Conservation (phyloP, 2,113 vertebrate species). For the Atherinomorus stipes region DNA sequence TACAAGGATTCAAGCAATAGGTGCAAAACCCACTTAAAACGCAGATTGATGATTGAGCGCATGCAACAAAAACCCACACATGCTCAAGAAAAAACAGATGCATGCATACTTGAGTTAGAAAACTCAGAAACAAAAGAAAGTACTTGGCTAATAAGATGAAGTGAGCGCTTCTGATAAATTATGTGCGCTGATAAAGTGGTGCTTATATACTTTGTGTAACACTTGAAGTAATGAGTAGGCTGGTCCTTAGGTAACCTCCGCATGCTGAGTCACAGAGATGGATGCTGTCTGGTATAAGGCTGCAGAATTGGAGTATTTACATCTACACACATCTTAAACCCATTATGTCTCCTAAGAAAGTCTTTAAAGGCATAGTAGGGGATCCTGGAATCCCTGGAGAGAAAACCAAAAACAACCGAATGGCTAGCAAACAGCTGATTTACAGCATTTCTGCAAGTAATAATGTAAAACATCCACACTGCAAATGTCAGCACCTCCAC, state of each 20-base stretch:
- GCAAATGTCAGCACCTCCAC: too few relatives aligned
- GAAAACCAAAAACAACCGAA: too few relatives aligned
- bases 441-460: too few relatives aligned
- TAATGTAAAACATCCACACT: too few relatives aligned
- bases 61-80: neutral
- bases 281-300: constrained; percentile 38
- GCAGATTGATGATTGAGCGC: neutral
- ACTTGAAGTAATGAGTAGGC: constrained; percentile 81
- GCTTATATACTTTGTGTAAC: constrained; percentile 70
- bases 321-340: too few relatives aligned
- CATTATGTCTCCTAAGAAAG: too few relatives aligned
- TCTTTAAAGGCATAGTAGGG: too few relatives aligned
- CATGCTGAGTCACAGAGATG: constrained; percentile 67
- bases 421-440: too few relatives aligned
- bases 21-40: constrained; percentile 4
- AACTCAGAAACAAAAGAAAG: constrained; percentile 72
- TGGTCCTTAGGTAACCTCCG: constrained; percentile 74
- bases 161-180: constrained; percentile 76
- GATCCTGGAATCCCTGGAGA: too few relatives aligned
- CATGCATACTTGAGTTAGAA: constrained; percentile 32
- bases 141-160: constrained; percentile 74
- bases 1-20: constrained; percentile 25
- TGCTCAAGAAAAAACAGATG: neutral
- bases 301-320: neutral
- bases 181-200: constrained; percentile 74